Evolutionary conservation across 2,797 vertebrate genomes (phyloP).

Genomic region (Aphelocoma californica): DNA sequence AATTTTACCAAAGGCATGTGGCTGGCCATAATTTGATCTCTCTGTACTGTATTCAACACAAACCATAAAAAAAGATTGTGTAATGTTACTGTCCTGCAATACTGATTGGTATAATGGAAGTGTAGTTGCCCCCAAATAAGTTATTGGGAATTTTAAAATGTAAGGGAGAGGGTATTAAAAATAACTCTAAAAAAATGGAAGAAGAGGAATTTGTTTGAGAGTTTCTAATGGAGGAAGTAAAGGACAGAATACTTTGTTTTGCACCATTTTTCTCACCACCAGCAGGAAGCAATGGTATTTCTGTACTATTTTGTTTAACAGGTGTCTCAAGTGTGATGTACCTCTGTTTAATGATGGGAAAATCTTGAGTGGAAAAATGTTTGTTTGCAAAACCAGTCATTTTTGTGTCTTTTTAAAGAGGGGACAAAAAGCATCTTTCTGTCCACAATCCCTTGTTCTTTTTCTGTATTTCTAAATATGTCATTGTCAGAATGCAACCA

Average conservation of each 20-base stretch:
- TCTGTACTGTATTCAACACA: slow-evolving; percentile 52
- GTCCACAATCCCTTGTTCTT: neutral
- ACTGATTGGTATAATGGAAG: slow-evolving; percentile 7
- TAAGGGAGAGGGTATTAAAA: slow-evolving; percentile 70
- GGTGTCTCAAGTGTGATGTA: neutral
- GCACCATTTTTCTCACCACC: neutral
- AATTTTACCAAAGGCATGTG: slow-evolving; percentile 65
- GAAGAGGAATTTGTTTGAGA: neutral
- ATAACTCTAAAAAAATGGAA: neutral
- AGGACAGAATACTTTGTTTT: neutral
- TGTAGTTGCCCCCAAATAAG: slow-evolving; percentile 39
- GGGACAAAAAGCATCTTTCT: neutral
- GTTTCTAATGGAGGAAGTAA: neutral
- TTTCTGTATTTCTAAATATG: neutral
- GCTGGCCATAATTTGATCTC: slow-evolving; percentile 43
- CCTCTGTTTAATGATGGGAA: neutral
- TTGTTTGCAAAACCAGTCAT: neutral
- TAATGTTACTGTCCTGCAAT: slow-evolving; percentile 39
- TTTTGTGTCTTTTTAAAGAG: neutral
- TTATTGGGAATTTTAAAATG: slow-evolving; percentile 43
- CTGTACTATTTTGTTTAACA: neutral
- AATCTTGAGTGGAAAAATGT: neutral
- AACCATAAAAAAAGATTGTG: slow-evolving; percentile 45
- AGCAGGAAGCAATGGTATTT: neutral
- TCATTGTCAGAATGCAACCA: neutral